Percentiles rank a stretch among this genome's conserved stretches.
These are phyloP conservation scores for Oncorhynchus nerka DNA, from an alignment of 2,113 vertebrate species.

Conservation along the genomic window DNA sequence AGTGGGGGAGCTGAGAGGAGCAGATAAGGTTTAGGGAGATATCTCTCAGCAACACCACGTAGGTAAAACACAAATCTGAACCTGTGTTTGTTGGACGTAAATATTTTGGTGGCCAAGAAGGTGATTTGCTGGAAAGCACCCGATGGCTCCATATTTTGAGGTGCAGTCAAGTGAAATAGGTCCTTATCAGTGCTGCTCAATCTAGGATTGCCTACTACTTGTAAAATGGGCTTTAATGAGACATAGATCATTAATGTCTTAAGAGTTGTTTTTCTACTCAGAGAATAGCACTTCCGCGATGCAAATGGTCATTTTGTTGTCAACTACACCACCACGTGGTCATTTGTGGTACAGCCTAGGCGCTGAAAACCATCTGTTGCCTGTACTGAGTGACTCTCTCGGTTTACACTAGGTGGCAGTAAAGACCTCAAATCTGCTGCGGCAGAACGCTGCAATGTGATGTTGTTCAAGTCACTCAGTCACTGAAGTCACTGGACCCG, in stretches of 20 bases:
- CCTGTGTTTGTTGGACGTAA: conserved; percentile 62
- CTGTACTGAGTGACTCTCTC: too few relatives aligned
- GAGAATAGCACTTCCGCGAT: not conserved
- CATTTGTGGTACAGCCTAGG: conserved; percentile 2
- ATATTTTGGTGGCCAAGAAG: conserved; percentile 53
- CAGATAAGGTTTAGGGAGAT: conserved; percentile 65
- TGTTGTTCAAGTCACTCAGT: too few relatives aligned
- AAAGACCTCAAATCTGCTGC: not conserved
- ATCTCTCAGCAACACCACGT: conserved; percentile 61
- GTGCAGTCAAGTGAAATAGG: not conserved
- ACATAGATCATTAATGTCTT: not conserved
- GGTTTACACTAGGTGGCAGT: conserved; percentile 35
- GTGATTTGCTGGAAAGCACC: conserved; percentile 26
- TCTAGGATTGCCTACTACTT: too few relatives aligned
- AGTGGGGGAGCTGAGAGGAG: conserved; percentile 49
- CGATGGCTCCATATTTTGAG: conserved; percentile 18
- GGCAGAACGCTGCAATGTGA: too few relatives aligned
- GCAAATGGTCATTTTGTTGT: conserved; percentile 24
- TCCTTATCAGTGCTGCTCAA: too few relatives aligned
- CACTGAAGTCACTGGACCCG: too few relatives aligned
- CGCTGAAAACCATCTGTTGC: too few relatives aligned
- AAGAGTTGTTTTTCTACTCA: not conserved
- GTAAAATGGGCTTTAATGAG: not conserved
- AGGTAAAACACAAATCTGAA: conserved; percentile 41
- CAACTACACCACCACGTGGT: conserved; percentile 52